phyloP scores from a whole-genome alignment of 2,888 invertebrate species.

The Scelioninae gen. 2 region DNA sequence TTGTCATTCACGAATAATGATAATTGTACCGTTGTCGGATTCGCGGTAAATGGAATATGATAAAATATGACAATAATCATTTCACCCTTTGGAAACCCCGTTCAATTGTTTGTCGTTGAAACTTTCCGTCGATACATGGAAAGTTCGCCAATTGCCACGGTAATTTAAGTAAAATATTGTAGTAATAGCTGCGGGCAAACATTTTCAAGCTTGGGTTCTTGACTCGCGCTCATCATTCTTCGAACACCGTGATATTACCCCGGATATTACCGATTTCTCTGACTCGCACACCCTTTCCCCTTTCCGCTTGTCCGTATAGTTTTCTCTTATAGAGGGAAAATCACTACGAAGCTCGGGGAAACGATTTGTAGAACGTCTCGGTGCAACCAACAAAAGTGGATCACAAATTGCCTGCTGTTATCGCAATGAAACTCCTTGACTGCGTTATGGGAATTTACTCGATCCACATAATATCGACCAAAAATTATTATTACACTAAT shows the following conservation, averaged over 20 bases:
- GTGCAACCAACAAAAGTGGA: conserved; percentile 46
- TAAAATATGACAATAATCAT: too few species aligned
- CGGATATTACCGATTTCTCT: conserved; percentile 66
- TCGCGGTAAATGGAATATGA: too few species aligned
- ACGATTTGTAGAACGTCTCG: conserved; percentile 43
- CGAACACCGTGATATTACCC: conserved; percentile 65
- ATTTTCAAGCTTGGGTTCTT: conserved; percentile 66
- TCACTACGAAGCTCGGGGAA: conserved; percentile 50
- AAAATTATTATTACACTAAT: conserved; percentile 37
- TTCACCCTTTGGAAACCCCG: too few species aligned
- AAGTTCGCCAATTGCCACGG: conserved; percentile 70
- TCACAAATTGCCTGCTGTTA: conserved; percentile 54
- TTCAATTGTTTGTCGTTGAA: conserved; percentile 23
- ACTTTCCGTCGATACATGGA: conserved; percentile 30
- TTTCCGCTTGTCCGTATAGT: conserved; percentile 47
- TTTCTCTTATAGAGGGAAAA: conserved; percentile 53
- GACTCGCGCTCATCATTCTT: conserved; percentile 65
- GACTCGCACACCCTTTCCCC: conserved; percentile 60
- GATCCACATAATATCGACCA: conserved; percentile 33
- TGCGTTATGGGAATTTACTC: conserved; percentile 47
- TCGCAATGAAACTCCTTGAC: conserved; percentile 40
- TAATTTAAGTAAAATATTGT: conserved; percentile 74
- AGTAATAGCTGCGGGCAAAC: conserved; percentile 69
- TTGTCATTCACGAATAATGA: too few species aligned
- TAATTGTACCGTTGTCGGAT: too few species aligned